Percentiles rank a stretch among this genome's conserved stretches.
These are phyloP conservation scores for Pollimyrus isidori DNA, from an alignment of 2,113 vertebrate genomes.

Conservation along the genomic window DNA sequence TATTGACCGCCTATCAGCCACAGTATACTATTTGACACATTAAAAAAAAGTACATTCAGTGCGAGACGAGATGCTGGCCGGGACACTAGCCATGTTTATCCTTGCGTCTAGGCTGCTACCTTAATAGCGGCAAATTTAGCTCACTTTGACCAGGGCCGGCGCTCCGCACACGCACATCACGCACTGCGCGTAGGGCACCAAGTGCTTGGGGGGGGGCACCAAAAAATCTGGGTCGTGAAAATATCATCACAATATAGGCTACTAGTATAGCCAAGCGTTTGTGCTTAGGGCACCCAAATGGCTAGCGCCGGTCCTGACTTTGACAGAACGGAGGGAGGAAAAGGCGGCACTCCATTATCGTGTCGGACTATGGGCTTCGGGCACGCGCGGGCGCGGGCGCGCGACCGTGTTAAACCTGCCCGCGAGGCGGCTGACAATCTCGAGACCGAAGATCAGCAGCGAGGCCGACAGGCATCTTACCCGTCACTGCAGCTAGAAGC, in stretches of 20 bases:
- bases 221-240: too few species aligned
- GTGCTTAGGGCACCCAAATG: too few species aligned
- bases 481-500: conserved; percentile 89
- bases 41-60: conserved; percentile 6
- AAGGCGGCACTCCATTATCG: not conserved
- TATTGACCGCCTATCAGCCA: not conserved
- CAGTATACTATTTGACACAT: not conserved
- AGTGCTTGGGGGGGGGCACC: too few species aligned
- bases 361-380: not conserved
- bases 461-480: conserved; percentile 55
- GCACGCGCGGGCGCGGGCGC: not conserved
- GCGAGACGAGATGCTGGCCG: not conserved
- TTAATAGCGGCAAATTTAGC: conserved; percentile 4
- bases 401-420: not conserved
- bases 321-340: not conserved
- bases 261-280: too few species aligned
- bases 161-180: too few species aligned
- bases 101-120: not conserved
- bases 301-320: too few species aligned
- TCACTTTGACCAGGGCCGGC: not conserved
- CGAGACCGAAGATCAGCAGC: not conserved
- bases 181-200: too few species aligned
- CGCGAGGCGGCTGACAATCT: not conserved
- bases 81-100: conserved; percentile 2
- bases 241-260: too few species aligned